Conservation (phyloP, 2,113 vertebrate genomes). For the Lonchura striata region DNA sequence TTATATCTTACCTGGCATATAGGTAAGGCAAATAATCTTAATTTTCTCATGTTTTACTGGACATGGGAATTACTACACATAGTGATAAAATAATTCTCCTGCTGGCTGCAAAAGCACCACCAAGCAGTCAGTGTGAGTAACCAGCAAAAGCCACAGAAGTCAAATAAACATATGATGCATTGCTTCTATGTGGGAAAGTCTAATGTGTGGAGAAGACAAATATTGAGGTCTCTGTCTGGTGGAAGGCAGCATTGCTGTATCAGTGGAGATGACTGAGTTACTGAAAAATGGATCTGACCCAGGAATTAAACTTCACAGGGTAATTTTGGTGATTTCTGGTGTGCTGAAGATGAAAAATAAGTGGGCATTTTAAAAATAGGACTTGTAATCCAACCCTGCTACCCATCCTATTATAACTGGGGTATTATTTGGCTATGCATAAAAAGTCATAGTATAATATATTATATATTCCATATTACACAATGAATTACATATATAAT, state of each 20-base stretch:
- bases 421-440: background rate
- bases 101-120: conserved; percentile 18
- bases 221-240: background rate
- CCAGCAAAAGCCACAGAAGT: background rate
- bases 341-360: background rate
- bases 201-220: background rate
- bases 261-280: background rate
- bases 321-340: background rate
- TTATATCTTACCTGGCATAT: background rate
- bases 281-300: background rate
- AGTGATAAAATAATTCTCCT: background rate
- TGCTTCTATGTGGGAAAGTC: background rate
- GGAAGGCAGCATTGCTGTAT: background rate
- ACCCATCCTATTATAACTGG: background rate
- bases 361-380: background rate
- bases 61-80: background rate
- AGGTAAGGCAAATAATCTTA: background rate
- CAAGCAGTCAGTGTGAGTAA: background rate
- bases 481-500: no score
- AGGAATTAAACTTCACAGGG: background rate
- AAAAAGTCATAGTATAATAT: background rate
- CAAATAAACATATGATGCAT: background rate
- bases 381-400: fast-evolving
- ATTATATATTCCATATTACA: no score
- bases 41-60: background rate